Percentiles rank a stretch among this genome's conserved stretches.
Conservation (phyloP, 2,797 vertebrate species). For the Mastacembelus armatus region DNA sequence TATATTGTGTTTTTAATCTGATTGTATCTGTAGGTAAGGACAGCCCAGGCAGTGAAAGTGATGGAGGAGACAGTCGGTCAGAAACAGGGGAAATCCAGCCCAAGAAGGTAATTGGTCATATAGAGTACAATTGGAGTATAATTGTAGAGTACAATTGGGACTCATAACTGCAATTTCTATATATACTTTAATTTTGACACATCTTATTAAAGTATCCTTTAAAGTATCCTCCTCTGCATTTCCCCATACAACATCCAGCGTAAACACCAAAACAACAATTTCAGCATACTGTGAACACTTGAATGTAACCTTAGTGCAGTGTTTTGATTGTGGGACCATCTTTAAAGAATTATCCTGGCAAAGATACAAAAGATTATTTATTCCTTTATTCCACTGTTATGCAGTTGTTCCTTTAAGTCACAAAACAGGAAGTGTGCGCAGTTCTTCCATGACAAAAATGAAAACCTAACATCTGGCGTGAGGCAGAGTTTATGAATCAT, state of each 20-base stretch:
- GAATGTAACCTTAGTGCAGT: background rate
- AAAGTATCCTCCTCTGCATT: background rate
- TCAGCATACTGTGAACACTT: background rate
- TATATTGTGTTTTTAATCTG: slow-evolving; percentile 1
- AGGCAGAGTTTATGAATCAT: background rate
- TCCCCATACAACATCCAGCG: background rate
- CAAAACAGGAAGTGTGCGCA: background rate
- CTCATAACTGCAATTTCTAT: background rate
- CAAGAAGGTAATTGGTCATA: slow-evolving; percentile 87
- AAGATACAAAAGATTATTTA: too few species aligned
- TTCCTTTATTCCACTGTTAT: background rate
- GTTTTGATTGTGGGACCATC: background rate
- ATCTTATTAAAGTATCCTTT: too few species aligned
- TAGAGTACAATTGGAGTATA: background rate
- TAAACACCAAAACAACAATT: background rate
- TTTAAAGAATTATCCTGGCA: background rate
- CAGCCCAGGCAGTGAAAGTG: slow-evolving; percentile 94
- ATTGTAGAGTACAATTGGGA: background rate
- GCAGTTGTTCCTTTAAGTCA: background rate
- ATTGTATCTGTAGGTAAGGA: slow-evolving; percentile 83
- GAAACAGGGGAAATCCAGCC: slow-evolving; percentile 95
- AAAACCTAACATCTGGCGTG: background rate
- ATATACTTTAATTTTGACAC: too few species aligned
- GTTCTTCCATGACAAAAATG: background rate
- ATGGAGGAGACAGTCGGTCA: slow-evolving; percentile 92